Evolutionary conservation across 2,797 vertebrate species (phyloP).

Genomic region (Leontopithecus rosalia): DNA sequence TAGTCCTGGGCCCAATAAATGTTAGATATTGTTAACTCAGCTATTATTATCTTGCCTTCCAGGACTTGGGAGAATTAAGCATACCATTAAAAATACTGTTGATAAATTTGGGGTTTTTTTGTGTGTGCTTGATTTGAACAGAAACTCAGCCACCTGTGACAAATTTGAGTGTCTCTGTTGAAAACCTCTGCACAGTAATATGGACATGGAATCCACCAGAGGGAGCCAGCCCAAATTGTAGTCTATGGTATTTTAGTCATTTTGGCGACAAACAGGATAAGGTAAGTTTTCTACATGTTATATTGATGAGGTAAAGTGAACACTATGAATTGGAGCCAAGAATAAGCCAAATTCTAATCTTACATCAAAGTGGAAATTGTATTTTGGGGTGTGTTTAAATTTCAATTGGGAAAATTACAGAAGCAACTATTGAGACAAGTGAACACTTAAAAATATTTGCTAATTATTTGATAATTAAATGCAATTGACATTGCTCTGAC

Average conservation of each 20-base stretch:
- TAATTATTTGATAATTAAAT: slow-evolving; percentile 26
- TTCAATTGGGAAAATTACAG: slow-evolving; percentile 14
- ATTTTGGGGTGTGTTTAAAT: slow-evolving; percentile 4
- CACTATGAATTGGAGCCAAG: neutral
- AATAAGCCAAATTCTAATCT: slow-evolving; percentile 47
- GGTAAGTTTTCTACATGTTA: slow-evolving; percentile 72
- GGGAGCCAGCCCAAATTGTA: slow-evolving; percentile 76
- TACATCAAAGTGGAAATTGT: slow-evolving; percentile 7
- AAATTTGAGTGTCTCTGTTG: slow-evolving; percentile 79
- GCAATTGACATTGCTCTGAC: neutral
- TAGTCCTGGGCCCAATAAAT: neutral
- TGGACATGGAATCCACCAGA: slow-evolving; percentile 83
- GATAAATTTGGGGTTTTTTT: neutral
- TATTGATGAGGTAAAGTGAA: neutral
- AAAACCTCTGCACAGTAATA: slow-evolving; percentile 82
- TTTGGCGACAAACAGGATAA: slow-evolving; percentile 62
- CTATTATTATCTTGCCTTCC: neutral
- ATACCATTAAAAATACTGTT: neutral
- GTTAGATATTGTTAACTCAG: neutral
- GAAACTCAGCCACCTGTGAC: slow-evolving; percentile 79
- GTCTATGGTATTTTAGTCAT: slow-evolving; percentile 80
- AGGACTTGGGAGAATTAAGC: neutral
- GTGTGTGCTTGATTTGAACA: slow-evolving; percentile 72
- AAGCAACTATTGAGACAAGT: slow-evolving; percentile 11
- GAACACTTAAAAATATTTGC: slow-evolving; percentile 47